Conservation (phyloP, 2,113 vertebrate species). For the Tinamus guttatus region DNA sequence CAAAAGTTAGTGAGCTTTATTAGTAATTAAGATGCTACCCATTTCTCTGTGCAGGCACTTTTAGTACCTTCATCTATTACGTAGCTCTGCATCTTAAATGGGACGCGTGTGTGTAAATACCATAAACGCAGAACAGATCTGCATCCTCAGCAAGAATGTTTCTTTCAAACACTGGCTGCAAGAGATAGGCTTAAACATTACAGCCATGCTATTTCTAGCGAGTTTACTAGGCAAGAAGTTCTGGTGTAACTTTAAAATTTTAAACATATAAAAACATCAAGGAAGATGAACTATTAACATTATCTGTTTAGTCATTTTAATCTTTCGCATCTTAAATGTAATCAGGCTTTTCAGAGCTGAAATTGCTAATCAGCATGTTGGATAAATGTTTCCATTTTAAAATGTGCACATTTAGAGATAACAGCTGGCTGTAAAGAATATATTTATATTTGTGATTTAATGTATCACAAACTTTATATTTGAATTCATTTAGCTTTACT, state of each 20-base stretch:
- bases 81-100: slow-evolving; percentile 19
- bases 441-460: slow-evolving; percentile 83
- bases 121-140: slow-evolving; percentile 13
- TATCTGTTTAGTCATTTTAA: slow-evolving; percentile 79
- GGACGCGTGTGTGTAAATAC: neutral
- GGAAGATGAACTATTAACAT: slow-evolving; percentile 79
- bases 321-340: slow-evolving; percentile 80
- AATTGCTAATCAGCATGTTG: slow-evolving; percentile 80
- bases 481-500: slow-evolving; percentile 75
- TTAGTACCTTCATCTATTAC: slow-evolving; percentile 23
- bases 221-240: slow-evolving; percentile 34
- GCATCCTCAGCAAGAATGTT: neutral
- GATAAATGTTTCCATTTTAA: slow-evolving; percentile 77
- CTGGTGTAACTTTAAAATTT: slow-evolving; percentile 54
- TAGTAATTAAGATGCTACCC: slow-evolving; percentile 32
- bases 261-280: slow-evolving; percentile 74
- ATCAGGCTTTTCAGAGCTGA: slow-evolving; percentile 76
- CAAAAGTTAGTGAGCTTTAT: slow-evolving; percentile 49
- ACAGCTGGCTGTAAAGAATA: slow-evolving; percentile 78
- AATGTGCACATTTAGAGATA: slow-evolving; percentile 73
- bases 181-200: neutral
- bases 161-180: neutral
- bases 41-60: slow-evolving; percentile 26
- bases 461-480: slow-evolving; percentile 79
- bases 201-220: neutral